Conservation (phyloP, 2,113 vertebrate species). For the Datnioides undecimradiatus region DNA sequence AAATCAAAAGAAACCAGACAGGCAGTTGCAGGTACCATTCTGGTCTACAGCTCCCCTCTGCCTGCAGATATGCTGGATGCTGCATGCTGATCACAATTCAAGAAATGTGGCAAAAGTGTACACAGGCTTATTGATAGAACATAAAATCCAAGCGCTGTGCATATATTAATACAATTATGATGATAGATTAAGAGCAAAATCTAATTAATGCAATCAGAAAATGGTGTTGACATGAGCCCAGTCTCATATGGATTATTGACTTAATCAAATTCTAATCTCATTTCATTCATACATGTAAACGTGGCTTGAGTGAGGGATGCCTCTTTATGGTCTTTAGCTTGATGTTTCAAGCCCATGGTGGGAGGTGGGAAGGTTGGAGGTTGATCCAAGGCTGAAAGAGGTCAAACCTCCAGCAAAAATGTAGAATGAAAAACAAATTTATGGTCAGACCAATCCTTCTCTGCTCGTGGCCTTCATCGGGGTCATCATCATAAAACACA, state of each 20-base stretch:
- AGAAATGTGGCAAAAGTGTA: neutral
- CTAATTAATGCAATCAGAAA: constrained; percentile 31
- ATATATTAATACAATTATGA: constrained; percentile 4
- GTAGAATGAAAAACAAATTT: no score
- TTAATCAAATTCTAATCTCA: constrained; percentile 26
- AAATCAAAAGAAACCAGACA: neutral
- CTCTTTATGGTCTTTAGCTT: neutral
- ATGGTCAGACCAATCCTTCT: no score
- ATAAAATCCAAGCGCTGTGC: neutral
- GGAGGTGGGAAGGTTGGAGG: neutral
- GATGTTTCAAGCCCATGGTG: neutral
- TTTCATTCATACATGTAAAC: constrained; percentile 16
- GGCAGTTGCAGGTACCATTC: neutral
- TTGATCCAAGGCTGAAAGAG: neutral
- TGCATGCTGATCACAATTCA: neutral
- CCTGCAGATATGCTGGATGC: neutral
- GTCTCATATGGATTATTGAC: constrained; percentile 23
- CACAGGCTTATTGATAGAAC: neutral
- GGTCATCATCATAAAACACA: neutral
- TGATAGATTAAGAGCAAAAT: constrained; percentile 10
- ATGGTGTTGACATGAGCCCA: constrained; percentile 22
- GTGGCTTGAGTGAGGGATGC: neutral
- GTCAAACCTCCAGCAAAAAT: neutral
- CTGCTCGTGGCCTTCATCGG: neutral
- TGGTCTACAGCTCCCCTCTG: no score